Evolutionary conservation across 2,888 invertebrate species (phyloP).

Genomic region (Heliconius charithonia): DNA sequence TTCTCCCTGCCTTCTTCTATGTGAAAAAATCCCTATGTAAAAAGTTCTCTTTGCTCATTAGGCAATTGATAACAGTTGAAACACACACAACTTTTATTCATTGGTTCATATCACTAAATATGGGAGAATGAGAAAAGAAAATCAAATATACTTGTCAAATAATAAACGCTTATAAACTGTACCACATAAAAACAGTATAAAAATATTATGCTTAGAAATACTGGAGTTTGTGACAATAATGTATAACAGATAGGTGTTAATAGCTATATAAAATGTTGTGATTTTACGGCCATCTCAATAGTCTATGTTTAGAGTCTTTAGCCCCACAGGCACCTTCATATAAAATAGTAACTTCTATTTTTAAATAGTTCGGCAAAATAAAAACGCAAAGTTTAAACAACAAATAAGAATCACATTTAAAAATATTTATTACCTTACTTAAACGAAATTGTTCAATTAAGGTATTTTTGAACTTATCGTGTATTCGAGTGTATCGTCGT

Average conservation of each 20-base stretch:
- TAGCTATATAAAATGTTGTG: neutral
- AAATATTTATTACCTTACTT: neutral
- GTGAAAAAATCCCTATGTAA: too few relatives aligned
- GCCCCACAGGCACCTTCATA: neutral
- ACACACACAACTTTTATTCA: too few relatives aligned
- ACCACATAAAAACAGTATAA: slow-evolving; percentile 17
- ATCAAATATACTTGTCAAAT: neutral
- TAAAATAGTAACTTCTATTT: too few relatives aligned
- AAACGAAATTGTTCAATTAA: neutral
- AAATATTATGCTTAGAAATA: slow-evolving; percentile 22
- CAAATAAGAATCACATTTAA: neutral
- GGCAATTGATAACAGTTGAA: too few relatives aligned
- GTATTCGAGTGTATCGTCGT: neutral
- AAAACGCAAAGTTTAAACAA: neutral
- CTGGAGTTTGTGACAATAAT: slow-evolving; percentile 18
- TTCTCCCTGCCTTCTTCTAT: too few relatives aligned
- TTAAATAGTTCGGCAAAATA: neutral
- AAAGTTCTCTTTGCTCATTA: too few relatives aligned
- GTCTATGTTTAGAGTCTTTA: neutral
- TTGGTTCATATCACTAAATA: neutral
- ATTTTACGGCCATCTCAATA: neutral
- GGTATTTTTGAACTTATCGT: neutral
- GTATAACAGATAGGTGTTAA: neutral
- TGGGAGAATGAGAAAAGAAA: neutral
- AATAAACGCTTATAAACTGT: slow-evolving; percentile 22